Conservation (phyloP, 2,113 vertebrate species). For the Myotis brandtii region DNA sequence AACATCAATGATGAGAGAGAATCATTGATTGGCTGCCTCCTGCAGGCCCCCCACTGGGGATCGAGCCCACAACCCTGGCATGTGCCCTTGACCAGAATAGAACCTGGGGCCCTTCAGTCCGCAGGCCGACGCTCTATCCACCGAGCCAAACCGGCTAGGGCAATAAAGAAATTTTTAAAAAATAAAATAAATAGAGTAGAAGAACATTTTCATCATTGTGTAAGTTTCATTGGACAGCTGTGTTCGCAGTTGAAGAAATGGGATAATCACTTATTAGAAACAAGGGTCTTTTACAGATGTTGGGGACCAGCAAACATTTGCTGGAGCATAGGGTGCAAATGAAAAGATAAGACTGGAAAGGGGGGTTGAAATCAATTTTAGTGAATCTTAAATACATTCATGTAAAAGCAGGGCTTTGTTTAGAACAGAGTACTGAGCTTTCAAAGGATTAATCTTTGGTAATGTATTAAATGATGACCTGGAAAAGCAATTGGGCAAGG, state of each 20-base stretch:
- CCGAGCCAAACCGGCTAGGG: too few relatives aligned
- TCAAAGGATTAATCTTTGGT: not conserved
- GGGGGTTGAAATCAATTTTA: not conserved
- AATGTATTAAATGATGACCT: not conserved
- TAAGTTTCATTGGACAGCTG: not conserved
- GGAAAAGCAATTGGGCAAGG: not conserved
- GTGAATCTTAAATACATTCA: not conserved
- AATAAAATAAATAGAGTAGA: not conserved
- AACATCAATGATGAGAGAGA: too few relatives aligned
- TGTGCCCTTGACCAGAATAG: too few relatives aligned
- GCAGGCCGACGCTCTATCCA: too few relatives aligned
- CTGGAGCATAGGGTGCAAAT: not conserved
- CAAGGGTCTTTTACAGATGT: not conserved
- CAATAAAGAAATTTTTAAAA: too few relatives aligned
- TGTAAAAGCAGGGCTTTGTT: not conserved
- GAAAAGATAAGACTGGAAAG: not conserved
- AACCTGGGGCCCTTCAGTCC: too few relatives aligned
- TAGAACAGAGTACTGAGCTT: not conserved
- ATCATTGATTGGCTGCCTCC: too few relatives aligned
- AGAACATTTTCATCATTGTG: not conserved
- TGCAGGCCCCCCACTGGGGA: too few relatives aligned
- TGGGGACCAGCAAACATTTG: not conserved
- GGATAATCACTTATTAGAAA: not conserved
- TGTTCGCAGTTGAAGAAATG: not conserved
- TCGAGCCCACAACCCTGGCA: too few relatives aligned